Percentiles rank a stretch among this genome's conserved stretches.
phyloP scores from a whole-genome alignment of 2,888 invertebrate genomes.

The Campoplex nolae region DNA sequence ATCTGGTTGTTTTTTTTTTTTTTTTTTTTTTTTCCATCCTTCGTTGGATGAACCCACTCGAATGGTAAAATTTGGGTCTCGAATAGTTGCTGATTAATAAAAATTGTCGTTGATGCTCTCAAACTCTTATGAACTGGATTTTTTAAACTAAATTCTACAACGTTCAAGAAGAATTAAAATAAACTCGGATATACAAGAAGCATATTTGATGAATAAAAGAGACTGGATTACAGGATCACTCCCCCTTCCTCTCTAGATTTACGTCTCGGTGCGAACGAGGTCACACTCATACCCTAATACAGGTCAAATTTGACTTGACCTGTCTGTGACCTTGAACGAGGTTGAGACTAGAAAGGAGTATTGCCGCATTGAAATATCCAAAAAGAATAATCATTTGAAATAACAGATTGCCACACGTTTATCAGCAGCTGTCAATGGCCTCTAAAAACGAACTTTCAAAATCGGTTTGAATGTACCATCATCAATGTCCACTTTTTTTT shows the following conservation, averaged over 20 bases:
- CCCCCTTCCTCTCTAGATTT: neutral
- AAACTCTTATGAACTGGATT: neutral
- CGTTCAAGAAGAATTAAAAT: neutral
- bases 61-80: neutral
- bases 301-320: constrained; percentile 6
- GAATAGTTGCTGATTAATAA: neutral
- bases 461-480: neutral
- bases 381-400: neutral
- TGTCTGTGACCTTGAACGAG: constrained; percentile 10
- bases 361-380: neutral
- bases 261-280: neutral
- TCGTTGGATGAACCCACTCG: neutral
- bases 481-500: neutral
- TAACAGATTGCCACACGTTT: too few relatives aligned
- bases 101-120: neutral
- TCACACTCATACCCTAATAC: neutral
- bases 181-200: neutral
- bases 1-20: neutral
- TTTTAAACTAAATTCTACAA: neutral
- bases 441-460: neutral
- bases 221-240: neutral
- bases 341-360: neutral
- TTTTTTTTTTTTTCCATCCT: neutral
- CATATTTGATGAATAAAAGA: neutral
- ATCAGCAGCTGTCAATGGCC: neutral